A percentile compares a stretch with the other conserved stretches of the same genome.
Conservation (phyloP, 53 echinoderm and acorn worm species). For the Arbacia lixula region DNA sequence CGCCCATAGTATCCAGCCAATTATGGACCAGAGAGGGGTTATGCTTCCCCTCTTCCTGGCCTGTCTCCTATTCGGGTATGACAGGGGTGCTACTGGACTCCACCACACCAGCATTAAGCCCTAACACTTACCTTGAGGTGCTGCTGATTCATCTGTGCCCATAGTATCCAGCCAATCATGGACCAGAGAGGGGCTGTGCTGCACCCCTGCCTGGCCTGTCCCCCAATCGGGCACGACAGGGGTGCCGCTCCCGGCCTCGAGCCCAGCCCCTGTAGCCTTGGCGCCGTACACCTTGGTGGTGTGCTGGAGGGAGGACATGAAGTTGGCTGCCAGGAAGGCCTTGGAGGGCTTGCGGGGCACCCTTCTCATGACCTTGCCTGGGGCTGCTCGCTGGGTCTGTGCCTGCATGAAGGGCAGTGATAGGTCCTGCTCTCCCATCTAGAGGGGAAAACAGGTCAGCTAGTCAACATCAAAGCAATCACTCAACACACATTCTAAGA, state of each 20-base stretch:
- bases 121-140: constrained; percentile 19
- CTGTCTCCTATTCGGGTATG: no score
- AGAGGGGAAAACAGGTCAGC: background rate
- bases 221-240: background rate
- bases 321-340: constrained; percentile 52
- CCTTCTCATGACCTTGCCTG: constrained; percentile 29
- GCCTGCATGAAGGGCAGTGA: constrained; percentile 45
- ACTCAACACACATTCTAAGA: no score
- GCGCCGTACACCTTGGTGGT: constrained; percentile 54
- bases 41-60: no score
- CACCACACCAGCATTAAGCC: no score
- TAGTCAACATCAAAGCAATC: background rate
- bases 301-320: constrained; percentile 49
- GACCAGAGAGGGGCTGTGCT: background rate
- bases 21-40: no score
- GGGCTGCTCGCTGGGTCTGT: constrained; percentile 44
- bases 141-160: background rate
- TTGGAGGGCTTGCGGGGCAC: constrained; percentile 37
- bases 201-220: background rate
- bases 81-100: no score
- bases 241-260: background rate
- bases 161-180: constrained; percentile 44
- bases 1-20: no score
- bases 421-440: background rate
- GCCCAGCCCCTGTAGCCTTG: background rate